Evolutionary conservation across 1,140 invertebrate genomes (phyloP), one percentile per base, ranked within the genome.

Genomic region (Ips typographus): DNA sequence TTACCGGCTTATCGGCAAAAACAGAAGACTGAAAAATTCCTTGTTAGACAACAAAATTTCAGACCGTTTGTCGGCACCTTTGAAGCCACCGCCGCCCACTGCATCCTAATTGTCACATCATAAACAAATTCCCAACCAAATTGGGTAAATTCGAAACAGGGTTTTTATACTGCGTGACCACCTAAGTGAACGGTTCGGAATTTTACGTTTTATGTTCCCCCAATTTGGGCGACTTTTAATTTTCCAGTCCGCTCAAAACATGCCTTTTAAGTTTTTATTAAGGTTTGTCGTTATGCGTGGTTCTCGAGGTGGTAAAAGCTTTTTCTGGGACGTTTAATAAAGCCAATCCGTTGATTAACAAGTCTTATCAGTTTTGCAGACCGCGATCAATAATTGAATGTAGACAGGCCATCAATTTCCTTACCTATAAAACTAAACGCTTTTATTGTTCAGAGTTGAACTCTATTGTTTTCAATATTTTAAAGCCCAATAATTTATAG

Each of bases 61-160:
- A 64, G 59, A 68, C 65, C 47, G 56, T 55, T 73, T 74, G 70
- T 69, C 57, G 62, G 41, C 40, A 56, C 71, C 71, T 72, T 76
- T 72, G 75, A 74, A 74, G 75, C 72, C 39, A 43, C 70, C 47
- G 66, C 74, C 72, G 72, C 65, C 65, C 70, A 74, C 63, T 71
- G 63, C 71, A 72, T 70, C 68, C 74, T 76, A 76, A 76, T 76
- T 76, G 75, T 76, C 75, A 76, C 75, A 76, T 76, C 73, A 70
- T 76, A 76, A 76, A 76, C 74, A 76, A 70, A 75, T 75, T 75
- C 74, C 74, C 65, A 47, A 58, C 61, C 57, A 74, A 74, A 74
- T 74, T 74, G 72, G 70, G 70, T 72, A 75, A 75, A 73, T 69
- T 69, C 52, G 67, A 69, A 69, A 69, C 67, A 69, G 58, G 60